Evolutionary conservation across 2,797 vertebrate genomes (phyloP).

Genomic region (Dendrocincla tyrannina): DNA sequence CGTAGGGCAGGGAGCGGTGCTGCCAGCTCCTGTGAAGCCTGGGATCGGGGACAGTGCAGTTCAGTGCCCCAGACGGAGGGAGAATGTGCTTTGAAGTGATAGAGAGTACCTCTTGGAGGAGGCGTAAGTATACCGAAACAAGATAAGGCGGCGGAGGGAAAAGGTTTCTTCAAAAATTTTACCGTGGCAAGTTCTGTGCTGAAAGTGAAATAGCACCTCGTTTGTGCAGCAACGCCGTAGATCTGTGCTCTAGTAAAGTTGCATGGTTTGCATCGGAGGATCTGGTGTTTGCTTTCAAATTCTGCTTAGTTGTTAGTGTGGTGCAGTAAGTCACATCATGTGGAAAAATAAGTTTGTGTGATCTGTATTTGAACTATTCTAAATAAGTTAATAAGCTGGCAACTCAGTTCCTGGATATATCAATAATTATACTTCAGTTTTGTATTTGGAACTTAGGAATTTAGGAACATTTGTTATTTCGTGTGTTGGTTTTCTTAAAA

Average conservation of each 20-base stretch:
- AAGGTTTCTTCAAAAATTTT: not conserved
- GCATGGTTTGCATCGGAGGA: not conserved
- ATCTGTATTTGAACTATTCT: not conserved
- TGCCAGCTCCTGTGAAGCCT: fast-evolving
- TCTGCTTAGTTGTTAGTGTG: not conserved
- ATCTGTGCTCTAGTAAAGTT: not conserved
- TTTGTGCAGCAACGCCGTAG: not conserved
- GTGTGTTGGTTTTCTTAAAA: not conserved
- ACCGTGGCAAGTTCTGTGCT: fast-evolving
- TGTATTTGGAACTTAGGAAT: not conserved
- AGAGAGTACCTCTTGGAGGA: not conserved
- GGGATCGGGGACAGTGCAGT: not conserved
- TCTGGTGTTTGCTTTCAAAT: not conserved
- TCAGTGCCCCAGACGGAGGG: fast-evolving
- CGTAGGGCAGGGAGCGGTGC: not conserved
- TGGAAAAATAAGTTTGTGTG: not conserved
- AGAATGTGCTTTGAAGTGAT: not conserved
- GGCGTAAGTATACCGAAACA: not conserved
- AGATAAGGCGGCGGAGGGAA: not conserved
- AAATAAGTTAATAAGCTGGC: not conserved
- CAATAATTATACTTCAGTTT: not conserved
- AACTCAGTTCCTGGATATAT: not conserved
- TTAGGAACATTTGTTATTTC: not conserved
- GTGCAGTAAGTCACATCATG: not conserved
- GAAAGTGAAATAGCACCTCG: not conserved